These are phyloP conservation scores for Pygmarrhopalites habei DNA, from an alignment of 1,140 invertebrate genomes.

Conservation along the genomic window DNA sequence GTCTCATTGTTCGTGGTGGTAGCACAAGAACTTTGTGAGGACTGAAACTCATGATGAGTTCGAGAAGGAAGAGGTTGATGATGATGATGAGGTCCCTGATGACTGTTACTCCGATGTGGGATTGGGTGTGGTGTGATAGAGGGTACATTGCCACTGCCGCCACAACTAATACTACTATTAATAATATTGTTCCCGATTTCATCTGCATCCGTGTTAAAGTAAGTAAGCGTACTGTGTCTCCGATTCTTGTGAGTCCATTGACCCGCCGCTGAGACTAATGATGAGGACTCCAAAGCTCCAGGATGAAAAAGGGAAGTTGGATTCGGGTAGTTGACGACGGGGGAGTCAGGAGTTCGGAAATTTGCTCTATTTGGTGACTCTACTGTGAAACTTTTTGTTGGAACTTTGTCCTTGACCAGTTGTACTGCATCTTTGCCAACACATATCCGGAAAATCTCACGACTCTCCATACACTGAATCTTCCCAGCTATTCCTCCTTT, in stretches of 20 bases:
- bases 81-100: neutral
- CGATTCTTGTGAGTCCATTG: conserved; percentile 19
- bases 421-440: conserved; percentile 14
- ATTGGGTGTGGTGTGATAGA: neutral
- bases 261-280: too few relatives aligned
- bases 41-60: neutral
- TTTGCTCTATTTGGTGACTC: neutral
- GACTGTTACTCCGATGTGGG: neutral
- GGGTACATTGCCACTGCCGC: too few relatives aligned
- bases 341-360: too few relatives aligned
- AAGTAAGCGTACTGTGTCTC: conserved; percentile 30
- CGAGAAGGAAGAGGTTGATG: neutral
- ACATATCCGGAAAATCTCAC: conserved; percentile 37
- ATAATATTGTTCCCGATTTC: conserved; percentile 14
- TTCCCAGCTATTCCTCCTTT: conserved; percentile 11
- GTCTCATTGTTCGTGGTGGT: neutral
- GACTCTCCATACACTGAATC: conserved; percentile 34
- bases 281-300: too few relatives aligned
- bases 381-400: neutral
- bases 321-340: too few relatives aligned
- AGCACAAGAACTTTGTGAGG: neutral
- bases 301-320: too few relatives aligned
- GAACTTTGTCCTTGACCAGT: too few relatives aligned
- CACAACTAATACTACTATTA: too few relatives aligned
- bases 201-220: conserved; percentile 37